Conservation (phyloP, 2,113 vertebrate species). For the Colius striatus region DNA sequence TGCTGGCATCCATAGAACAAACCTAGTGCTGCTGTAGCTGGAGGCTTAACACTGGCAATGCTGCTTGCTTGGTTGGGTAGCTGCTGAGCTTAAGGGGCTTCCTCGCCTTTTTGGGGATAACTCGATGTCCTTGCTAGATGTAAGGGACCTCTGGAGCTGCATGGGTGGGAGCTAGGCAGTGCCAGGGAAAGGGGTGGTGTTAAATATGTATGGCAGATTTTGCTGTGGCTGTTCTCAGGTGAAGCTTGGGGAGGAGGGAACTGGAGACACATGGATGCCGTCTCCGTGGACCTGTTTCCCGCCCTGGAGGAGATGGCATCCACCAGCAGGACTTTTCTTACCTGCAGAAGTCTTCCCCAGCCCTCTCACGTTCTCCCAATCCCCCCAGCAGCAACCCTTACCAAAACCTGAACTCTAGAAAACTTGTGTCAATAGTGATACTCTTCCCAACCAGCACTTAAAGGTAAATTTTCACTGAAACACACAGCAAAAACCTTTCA, state of each 20-base stretch:
- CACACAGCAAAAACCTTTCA: not conserved
- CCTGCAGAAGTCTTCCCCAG: not conserved
- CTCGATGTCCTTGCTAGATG: not conserved
- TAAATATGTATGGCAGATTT: not conserved
- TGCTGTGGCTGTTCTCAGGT: not conserved
- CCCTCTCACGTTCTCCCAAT: not conserved
- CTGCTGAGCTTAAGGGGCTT: not conserved
- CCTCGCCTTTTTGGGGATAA: not conserved
- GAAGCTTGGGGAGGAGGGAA: not conserved
- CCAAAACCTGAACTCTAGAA: not conserved
- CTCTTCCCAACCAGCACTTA: not conserved
- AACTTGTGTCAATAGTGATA: not conserved
- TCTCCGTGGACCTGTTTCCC: not conserved
- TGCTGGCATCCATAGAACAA: accelerated
- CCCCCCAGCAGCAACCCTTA: not conserved
- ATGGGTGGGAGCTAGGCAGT: not conserved
- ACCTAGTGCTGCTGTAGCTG: not conserved
- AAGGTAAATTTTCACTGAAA: not conserved
- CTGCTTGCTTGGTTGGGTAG: not conserved
- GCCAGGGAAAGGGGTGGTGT: accelerated
- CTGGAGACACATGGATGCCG: accelerated
- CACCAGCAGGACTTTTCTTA: not conserved
- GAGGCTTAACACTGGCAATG: not conserved
- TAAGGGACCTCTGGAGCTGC: not conserved
- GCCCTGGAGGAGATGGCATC: not conserved